phyloP scores from a whole-genome alignment of 2,888 invertebrate species.

The Thumatha senex region DNA sequence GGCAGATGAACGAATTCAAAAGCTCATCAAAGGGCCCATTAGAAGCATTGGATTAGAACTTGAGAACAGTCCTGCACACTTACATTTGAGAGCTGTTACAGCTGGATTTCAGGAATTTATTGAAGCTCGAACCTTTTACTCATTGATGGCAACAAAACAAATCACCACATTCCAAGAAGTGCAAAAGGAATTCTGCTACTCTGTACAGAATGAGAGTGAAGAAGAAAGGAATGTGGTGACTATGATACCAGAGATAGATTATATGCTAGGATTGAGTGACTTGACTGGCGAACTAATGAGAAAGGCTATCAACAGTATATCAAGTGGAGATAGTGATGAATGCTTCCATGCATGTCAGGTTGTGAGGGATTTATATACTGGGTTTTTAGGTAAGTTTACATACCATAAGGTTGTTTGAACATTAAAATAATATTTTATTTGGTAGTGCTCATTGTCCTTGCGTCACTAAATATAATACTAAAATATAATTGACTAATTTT shows the following conservation, averaged over 20 bases:
- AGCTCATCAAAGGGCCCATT: conserved; percentile 80
- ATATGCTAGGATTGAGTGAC: conserved; percentile 92
- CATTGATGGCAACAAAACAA: conserved; percentile 84
- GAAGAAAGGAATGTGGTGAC: conserved; percentile 50
- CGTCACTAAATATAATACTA: too few species aligned
- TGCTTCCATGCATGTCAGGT: conserved; percentile 89
- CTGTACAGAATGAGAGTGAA: conserved; percentile 27
- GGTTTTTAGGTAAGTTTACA: conserved; percentile 81
- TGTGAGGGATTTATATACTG: conserved; percentile 86
- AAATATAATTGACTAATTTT: too few species aligned
- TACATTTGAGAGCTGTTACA: conserved; percentile 66
- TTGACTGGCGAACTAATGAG: conserved; percentile 96
- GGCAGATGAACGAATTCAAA: conserved; percentile 86
- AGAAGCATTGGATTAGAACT: conserved; percentile 89
- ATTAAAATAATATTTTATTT: background rate
- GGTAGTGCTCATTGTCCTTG: too few species aligned
- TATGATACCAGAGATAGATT: conserved; percentile 76
- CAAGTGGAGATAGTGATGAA: conserved; percentile 88
- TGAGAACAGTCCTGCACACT: conserved; percentile 86
- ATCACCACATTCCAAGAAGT: conserved; percentile 85
- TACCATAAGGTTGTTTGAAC: too few species aligned
- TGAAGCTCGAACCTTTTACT: conserved; percentile 92
- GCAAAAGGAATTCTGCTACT: conserved; percentile 79
- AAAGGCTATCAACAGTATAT: conserved; percentile 91
- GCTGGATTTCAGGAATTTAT: conserved; percentile 90